Evolutionary conservation across 1,140 invertebrate genomes (phyloP), one percentile per base, ranked within the genome.

Genomic region (Eurosta solidaginis): DNA sequence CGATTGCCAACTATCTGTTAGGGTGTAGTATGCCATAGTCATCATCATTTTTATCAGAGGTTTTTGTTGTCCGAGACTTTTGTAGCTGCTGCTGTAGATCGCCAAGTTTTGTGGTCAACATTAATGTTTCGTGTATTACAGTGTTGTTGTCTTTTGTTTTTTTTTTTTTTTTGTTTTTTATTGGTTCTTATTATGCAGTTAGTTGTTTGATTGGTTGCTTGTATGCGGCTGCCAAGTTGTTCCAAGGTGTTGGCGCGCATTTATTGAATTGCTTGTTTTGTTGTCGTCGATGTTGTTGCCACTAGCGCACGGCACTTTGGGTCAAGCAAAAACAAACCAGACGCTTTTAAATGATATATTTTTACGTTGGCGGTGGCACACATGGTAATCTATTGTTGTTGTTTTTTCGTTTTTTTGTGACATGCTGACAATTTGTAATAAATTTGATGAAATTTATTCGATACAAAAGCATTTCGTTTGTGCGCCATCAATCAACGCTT

Each of bases 391-490:
- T n/a, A 12, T 40, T 68, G 33, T 29, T 68, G 33, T 5, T 36
- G 12, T 77, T 49, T 40, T 12, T 45, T 22, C 29, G 33, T 77
- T 22, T 44, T 54, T 17, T 54, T 63, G 42, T 25, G 44, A 22
- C 50, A 78, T 78, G 68, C 54, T 73, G 77, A 78, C 81, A 81
- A 79, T 82, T 82, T 80, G 80, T 80, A 82, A 77, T 79, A 79
- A 82, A 82, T 82, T 82, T 82, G 82, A 80, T 83, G 40, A 81
- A 80, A 85, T 86, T 85, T 86, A 86, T 86, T 86, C 83, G 78
- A 83, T 84, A 86, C 84, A 85, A 82, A 83, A 68, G 79, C 81
- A 82, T 79, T 81, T 81, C 81, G 81, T 81, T 81, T 83, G 79
- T 79, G 79, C 80, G 77, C 81, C 84, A 86, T 86, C 84, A 84